These are phyloP conservation scores for Lasioglossum leucozonium DNA, from an alignment of 2,888 invertebrate genomes.

Conservation along the genomic window DNA sequence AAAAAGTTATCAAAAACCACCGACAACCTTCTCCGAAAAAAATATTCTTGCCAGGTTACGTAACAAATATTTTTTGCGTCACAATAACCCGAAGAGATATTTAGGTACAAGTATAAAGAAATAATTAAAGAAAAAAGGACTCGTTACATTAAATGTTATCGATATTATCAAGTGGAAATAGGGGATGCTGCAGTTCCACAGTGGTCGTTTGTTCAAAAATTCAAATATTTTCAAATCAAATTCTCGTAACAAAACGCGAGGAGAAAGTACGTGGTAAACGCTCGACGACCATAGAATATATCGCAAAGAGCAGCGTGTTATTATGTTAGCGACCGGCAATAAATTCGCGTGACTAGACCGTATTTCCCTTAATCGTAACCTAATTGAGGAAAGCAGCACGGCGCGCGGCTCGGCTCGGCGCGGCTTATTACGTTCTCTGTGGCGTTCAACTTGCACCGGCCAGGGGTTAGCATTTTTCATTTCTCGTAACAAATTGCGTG, in stretches of 20 bases:
- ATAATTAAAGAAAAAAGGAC: too few species aligned
- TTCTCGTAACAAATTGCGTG: background rate
- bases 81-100: too few species aligned
- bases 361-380: constrained; percentile 26
- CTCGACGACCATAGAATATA: background rate
- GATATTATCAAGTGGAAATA: too few species aligned
- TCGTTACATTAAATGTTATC: too few species aligned
- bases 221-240: background rate
- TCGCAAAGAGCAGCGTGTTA: background rate
- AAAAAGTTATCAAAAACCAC: too few species aligned
- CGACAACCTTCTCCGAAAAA: too few species aligned
- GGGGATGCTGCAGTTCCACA: too few species aligned
- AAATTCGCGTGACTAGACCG: constrained; percentile 27
- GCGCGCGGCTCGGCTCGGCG: too few species aligned
- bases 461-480: background rate
- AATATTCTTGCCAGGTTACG: too few species aligned
- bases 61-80: too few species aligned
- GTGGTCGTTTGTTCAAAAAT: too few species aligned
- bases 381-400: constrained; percentile 16
- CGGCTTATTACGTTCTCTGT: constrained; percentile 12
- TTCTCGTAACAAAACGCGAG: background rate
- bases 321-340: background rate
- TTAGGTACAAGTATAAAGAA: too few species aligned
- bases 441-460: background rate
- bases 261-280: background rate